phyloP scores from a whole-genome alignment of 2,113 vertebrate species.

The Strix aluco region DNA sequence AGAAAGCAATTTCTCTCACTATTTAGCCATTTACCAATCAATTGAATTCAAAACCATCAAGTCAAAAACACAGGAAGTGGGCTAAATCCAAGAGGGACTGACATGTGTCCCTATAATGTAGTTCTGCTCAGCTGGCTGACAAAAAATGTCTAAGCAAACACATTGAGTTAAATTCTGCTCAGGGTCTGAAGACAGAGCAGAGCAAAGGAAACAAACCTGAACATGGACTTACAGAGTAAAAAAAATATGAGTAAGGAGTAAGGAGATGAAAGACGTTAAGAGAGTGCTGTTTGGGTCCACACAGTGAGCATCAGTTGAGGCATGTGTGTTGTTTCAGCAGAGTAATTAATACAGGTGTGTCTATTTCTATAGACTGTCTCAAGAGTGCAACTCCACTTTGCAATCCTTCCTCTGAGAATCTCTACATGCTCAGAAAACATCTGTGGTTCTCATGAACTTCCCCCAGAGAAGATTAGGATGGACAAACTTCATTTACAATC shows the following conservation, averaged over 20 bases:
- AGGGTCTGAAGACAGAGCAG: background rate
- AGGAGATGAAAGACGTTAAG: background rate
- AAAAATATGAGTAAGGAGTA: background rate
- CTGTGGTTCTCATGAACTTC: background rate
- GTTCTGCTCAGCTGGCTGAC: background rate
- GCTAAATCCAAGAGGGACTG: background rate
- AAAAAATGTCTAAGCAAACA: conserved; percentile 2
- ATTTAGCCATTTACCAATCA: conserved; percentile 63
- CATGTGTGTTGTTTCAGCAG: background rate
- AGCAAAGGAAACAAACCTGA: background rate
- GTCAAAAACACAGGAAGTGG: conserved; percentile 20
- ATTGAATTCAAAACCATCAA: conserved; percentile 48
- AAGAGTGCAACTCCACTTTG: background rate
- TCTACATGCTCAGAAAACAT: background rate
- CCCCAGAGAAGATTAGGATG: conserved; percentile 4
- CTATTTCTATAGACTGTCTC: background rate
- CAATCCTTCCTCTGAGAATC: background rate
- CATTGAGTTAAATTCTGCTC: background rate
- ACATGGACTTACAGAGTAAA: background rate
- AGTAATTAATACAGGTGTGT: background rate
- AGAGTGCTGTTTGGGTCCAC: background rate
- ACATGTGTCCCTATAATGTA: background rate
- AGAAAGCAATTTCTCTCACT: conserved; percentile 71
- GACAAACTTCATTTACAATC: conserved; percentile 1
- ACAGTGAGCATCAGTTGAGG: background rate